Conservation (phyloP, 2,113 vertebrate species). For the Anoplopoma fimbria region DNA sequence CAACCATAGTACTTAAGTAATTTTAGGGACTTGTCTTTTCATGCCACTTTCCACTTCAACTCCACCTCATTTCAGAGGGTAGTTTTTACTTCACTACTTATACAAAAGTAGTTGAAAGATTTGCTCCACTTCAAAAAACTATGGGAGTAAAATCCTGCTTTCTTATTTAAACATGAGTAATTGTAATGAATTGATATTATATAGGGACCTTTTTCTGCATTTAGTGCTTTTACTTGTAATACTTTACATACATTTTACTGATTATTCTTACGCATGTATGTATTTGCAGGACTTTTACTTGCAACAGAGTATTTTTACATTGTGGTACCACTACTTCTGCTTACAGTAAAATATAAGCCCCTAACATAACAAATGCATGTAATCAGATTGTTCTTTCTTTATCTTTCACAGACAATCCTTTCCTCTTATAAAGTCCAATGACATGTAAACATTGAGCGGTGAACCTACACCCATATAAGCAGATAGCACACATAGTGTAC, state of each 20-base stretch:
- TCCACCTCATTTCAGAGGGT: not conserved
- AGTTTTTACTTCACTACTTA: not conserved
- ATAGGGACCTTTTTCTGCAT: not conserved
- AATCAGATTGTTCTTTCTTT: conserved; percentile 19
- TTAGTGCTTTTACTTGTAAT: not conserved
- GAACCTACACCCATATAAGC: conserved; percentile 16
- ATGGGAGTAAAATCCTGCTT: not conserved
- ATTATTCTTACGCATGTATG: not conserved
- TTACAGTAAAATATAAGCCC: not conserved
- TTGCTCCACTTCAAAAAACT: not conserved
- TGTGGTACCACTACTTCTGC: not conserved
- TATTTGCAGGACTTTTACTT: not conserved
- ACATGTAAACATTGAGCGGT: not conserved
- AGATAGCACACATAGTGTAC: conserved; percentile 31
- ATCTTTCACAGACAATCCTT: conserved; percentile 11
- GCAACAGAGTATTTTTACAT: not conserved
- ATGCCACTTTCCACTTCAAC: too few relatives aligned
- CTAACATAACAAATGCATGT: conserved; percentile 2
- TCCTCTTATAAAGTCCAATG: conserved; percentile 2
- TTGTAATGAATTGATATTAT: not conserved
- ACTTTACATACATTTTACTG: not conserved
- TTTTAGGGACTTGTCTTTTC: too few relatives aligned
- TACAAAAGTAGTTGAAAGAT: not conserved
- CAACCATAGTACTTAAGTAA: not conserved
- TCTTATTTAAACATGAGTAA: not conserved